These are phyloP conservation scores for Leptonema lineaticorne DNA, from an alignment of 1,140 invertebrate genomes.

Conservation along the genomic window DNA sequence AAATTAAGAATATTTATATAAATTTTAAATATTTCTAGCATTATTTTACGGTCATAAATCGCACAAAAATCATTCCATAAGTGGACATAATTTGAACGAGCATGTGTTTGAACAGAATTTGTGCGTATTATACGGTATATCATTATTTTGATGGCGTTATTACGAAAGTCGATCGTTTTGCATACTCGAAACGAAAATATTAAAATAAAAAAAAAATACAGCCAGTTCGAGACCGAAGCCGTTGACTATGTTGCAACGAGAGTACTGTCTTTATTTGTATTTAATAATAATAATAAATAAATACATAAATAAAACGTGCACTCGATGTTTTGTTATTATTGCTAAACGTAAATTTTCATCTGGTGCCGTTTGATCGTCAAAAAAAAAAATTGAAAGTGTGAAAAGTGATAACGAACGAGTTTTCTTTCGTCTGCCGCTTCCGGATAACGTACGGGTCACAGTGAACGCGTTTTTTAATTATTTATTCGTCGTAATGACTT, in stretches of 20 bases:
- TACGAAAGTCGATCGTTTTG: conserved; percentile 24
- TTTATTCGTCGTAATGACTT: no score
- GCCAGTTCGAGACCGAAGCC: not conserved
- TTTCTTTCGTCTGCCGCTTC: no score
- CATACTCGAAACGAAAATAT: conserved; percentile 25
- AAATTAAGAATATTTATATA: no score
- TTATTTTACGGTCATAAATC: no score
- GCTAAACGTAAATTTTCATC: not conserved
- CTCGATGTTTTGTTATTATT: not conserved
- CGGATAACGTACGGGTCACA: no score
- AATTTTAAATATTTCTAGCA: no score
- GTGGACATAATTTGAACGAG: no score
- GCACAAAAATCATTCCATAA: no score
- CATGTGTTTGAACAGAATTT: not conserved
- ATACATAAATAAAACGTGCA: not conserved
- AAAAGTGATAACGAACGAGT: conserved; percentile 3
- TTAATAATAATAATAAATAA: not conserved
- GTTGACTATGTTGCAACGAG: not conserved
- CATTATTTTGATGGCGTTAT: conserved; percentile 20
- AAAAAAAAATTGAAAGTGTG: conserved; percentile 6
- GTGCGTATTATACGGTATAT: conserved; percentile 2
- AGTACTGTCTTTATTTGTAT: conserved; percentile 1
- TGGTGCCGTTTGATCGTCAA: not conserved
- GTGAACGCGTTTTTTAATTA: no score
- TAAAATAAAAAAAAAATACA: no score